Base-by-base conservation (phyloP, 2,888 invertebrate genomes). In the Adelognathus sp. region DNA sequence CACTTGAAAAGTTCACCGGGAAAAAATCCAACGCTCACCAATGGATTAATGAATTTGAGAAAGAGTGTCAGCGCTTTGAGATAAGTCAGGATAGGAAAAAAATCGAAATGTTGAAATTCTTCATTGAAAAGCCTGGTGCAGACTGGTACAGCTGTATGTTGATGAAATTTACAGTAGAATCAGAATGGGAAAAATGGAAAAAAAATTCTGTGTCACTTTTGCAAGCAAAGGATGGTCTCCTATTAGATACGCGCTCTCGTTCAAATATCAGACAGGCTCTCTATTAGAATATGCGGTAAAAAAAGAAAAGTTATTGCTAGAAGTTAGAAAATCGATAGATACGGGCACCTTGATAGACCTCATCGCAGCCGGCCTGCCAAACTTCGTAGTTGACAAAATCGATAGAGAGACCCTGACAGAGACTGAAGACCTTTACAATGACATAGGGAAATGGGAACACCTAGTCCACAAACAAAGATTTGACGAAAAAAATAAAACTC, bases 391-490 rank as follows among this genome's bases (percentile, higher is more conserved):
- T 9, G 80, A 84, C 58, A 85, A 64, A 79, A 87, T 86, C 56
- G 82, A 86, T 73, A 84, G 86, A 72, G 83, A 82, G 72, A 74
- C 29, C 41, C 61, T 83, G 70, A 33, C 74, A 80, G 64, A 80
- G 39, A 85, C 86, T n/a, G 63, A 80, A 82, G 83, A 86, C 66
- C 63, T 87, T 2, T 84, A 78, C 56, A 86, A 84, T 75, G 82
- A 86, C 71, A 75, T 87, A 60, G 81, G 83, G 63, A 83, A 76
- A 76, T 64, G 82, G 29, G 84, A 87, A 82, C 80, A 86, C 52
- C 46, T 84, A 21, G 36, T 29, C n/a, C n/a, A n/a, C n/a, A n/a
- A n/a, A n/a, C n/a, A n/a, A n/a, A n/a, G n/a, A n/a, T n/a, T n/a
- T n/a, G n/a, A n/a, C n/a, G n/a, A n/a, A n/a, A n/a, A n/a, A n/a